Evolutionary conservation across 2,113 vertebrate species (phyloP).

Genomic region (Microcebus griseorufus): DNA sequence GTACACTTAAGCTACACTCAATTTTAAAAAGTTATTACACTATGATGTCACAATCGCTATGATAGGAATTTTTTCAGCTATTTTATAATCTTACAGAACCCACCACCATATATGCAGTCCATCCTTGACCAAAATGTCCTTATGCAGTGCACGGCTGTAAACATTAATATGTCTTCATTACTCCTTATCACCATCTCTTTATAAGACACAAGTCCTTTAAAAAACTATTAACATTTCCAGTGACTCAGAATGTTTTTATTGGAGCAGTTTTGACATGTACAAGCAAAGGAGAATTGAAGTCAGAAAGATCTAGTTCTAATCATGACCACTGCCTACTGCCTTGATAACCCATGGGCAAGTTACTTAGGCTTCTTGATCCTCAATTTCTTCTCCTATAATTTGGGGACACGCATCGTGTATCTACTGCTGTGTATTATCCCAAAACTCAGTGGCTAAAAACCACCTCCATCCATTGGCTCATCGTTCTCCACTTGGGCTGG

Average conservation of each 20-base stretch:
- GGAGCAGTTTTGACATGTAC: background rate
- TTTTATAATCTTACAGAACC: background rate
- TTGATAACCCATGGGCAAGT: background rate
- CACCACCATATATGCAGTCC: background rate
- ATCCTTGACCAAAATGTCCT: background rate
- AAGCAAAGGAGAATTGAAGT: background rate
- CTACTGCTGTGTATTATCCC: background rate
- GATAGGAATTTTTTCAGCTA: background rate
- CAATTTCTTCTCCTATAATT: background rate
- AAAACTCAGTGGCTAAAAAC: background rate
- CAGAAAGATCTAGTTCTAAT: background rate
- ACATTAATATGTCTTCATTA: background rate
- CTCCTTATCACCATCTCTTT: background rate
- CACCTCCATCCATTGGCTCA: background rate
- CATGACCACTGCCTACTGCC: rapidly evolving
- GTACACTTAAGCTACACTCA: background rate
- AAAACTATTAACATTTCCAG: background rate
- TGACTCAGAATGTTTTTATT: background rate
- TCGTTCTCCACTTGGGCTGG: background rate
- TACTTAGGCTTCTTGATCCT: background rate
- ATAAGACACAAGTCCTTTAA: background rate
- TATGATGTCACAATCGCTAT: background rate
- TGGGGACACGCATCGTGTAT: rapidly evolving
- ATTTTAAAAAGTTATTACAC: background rate
- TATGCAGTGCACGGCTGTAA: background rate